These are phyloP conservation scores for Ciconia maguari DNA, from an alignment of 2,113 vertebrate species.

Conservation along the genomic window DNA sequence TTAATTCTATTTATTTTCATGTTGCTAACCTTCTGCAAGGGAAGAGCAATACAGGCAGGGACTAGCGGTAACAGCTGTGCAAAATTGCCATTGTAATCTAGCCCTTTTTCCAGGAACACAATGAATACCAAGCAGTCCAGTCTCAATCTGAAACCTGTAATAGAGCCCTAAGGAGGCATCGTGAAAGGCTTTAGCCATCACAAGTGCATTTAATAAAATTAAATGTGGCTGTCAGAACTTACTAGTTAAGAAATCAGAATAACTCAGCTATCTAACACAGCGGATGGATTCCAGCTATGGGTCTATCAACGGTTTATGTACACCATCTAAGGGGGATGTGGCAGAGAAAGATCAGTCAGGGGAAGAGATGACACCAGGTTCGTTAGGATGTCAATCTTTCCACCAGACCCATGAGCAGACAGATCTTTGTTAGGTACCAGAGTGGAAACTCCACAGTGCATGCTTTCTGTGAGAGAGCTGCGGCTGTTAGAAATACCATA, in stretches of 20 bases:
- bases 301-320: fast-evolving
- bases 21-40: not conserved
- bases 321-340: not conserved
- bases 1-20: not conserved
- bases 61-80: not conserved
- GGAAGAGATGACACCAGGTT: fast-evolving
- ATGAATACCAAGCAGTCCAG: not conserved
- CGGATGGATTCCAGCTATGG: not conserved
- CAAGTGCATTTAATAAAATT: not conserved
- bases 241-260: not conserved
- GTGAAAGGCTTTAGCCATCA: not conserved
- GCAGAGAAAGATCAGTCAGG: not conserved
- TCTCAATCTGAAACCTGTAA: not conserved
- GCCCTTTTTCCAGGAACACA: not conserved
- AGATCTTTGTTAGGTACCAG: not conserved
- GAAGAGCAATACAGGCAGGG: not conserved
- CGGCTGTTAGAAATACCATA: not conserved
- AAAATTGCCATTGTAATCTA: not conserved
- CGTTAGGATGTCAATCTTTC: not conserved
- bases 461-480: not conserved
- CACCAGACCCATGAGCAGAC: not conserved
- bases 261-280: not conserved
- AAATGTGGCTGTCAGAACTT: not conserved
- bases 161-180: not conserved
- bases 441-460: not conserved